phyloP scores from a whole-genome alignment of 2,888 invertebrate species.

The Nemotelus nigrinus region DNA sequence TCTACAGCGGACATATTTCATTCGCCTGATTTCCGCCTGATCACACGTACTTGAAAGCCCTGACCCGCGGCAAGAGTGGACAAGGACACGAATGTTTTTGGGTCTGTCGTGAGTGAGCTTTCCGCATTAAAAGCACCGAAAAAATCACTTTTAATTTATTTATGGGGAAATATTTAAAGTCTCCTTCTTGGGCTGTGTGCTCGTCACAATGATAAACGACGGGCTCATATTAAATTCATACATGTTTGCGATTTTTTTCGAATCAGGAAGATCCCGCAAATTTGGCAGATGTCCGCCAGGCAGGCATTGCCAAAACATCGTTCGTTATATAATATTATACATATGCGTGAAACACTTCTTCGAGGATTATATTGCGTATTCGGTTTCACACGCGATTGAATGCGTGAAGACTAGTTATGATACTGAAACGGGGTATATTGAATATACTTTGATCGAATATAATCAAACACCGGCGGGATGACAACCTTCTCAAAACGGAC shows the following conservation, averaged over 20 bases:
- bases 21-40: neutral
- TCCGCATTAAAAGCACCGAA: slow-evolving; percentile 12
- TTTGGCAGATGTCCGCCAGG: slow-evolving; percentile 20
- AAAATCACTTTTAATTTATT: slow-evolving; percentile 7
- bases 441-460: too few relatives aligned
- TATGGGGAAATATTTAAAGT: neutral
- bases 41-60: neutral
- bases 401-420: too few relatives aligned
- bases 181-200: too few relatives aligned
- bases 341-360: neutral
- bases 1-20: neutral
- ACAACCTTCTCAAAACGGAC: neutral
- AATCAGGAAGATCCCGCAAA: slow-evolving; percentile 1
- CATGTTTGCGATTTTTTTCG: too few relatives aligned
- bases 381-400: too few relatives aligned
- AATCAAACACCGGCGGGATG: too few relatives aligned
- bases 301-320: neutral
- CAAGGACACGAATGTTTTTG: neutral
- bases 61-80: neutral
- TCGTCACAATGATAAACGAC: too few relatives aligned
- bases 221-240: too few relatives aligned
- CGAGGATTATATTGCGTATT: too few relatives aligned
- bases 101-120: neutral
- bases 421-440: too few relatives aligned
- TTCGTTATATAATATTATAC: slow-evolving; percentile 14